Conservation (phyloP, 2,113 vertebrate species). For the Amblyopsis rosae region DNA sequence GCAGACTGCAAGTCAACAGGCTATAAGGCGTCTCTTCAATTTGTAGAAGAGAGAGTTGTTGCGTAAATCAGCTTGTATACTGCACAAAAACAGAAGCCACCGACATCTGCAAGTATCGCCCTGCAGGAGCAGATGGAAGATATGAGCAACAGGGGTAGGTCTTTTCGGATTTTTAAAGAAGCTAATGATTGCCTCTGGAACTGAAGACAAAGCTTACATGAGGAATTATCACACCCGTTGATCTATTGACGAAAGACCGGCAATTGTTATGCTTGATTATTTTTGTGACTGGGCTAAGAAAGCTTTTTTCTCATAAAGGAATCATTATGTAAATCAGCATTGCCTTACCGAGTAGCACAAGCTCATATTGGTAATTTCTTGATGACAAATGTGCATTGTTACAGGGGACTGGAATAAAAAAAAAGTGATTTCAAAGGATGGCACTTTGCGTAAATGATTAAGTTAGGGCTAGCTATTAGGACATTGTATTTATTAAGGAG, state of each 20-base stretch:
- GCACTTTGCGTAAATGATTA: slow-evolving; percentile 23
- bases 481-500: slow-evolving; percentile 25
- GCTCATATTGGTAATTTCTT: slow-evolving; percentile 39
- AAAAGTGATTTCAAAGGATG: slow-evolving; percentile 38
- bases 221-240: slow-evolving; percentile 61
- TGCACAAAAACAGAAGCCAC: slow-evolving; percentile 54
- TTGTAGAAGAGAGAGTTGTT: slow-evolving; percentile 64
- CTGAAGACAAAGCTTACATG: slow-evolving; percentile 52
- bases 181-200: slow-evolving; percentile 56
- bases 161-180: slow-evolving; percentile 62
- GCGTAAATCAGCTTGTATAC: slow-evolving; percentile 32
- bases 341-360: slow-evolving; percentile 37
- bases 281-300: slow-evolving; percentile 57
- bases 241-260: slow-evolving; percentile 54
- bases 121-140: slow-evolving; percentile 58
- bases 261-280: slow-evolving; percentile 48
- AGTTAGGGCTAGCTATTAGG: slow-evolving; percentile 21
- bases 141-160: slow-evolving; percentile 70
- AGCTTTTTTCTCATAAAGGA: slow-evolving; percentile 55
- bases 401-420: slow-evolving; percentile 36
- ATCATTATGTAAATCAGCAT: slow-evolving; percentile 64
- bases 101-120: slow-evolving; percentile 66
- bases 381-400: slow-evolving; percentile 23
- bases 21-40: slow-evolving; percentile 61
- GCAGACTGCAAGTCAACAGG: slow-evolving; percentile 67